Conservation (phyloP, 2,113 vertebrate genomes). For the Macaca nemestrina region DNA sequence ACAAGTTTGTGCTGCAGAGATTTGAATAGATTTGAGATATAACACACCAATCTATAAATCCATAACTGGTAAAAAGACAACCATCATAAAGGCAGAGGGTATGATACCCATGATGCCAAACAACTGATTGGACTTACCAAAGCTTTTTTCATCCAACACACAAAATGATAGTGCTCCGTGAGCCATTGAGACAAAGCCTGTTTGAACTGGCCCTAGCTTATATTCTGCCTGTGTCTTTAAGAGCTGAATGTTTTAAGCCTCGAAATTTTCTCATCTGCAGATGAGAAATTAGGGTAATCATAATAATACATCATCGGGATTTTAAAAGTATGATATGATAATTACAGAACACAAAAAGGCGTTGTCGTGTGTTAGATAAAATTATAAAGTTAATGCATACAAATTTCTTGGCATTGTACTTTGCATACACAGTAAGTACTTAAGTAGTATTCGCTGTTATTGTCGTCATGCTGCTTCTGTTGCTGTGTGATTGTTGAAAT, state of each 20-base stretch:
- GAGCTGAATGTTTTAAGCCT: neutral
- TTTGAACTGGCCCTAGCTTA: neutral
- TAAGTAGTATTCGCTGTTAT: neutral
- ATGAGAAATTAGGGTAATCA: neutral
- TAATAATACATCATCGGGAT: neutral
- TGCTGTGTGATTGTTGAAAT: neutral
- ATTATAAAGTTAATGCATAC: neutral
- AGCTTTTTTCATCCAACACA: neutral
- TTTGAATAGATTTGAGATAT: constrained; percentile 15
- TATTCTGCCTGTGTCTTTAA: neutral
- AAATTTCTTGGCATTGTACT: neutral
- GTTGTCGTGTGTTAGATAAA: neutral
- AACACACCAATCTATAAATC: neutral
- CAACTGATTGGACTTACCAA: neutral
- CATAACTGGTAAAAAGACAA: constrained; percentile 1
- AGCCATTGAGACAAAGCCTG: neutral
- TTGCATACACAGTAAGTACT: neutral
- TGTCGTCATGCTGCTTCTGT: neutral
- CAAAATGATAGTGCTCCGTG: neutral
- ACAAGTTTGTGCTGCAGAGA: neutral
- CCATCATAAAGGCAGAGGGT: neutral
- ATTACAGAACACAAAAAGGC: neutral
- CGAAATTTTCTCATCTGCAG: neutral
- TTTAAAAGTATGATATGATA: neutral
- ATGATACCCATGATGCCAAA: neutral